Evolutionary conservation across 2,797 vertebrate genomes (phyloP).

Genomic region (Esox masquinongy): DNA sequence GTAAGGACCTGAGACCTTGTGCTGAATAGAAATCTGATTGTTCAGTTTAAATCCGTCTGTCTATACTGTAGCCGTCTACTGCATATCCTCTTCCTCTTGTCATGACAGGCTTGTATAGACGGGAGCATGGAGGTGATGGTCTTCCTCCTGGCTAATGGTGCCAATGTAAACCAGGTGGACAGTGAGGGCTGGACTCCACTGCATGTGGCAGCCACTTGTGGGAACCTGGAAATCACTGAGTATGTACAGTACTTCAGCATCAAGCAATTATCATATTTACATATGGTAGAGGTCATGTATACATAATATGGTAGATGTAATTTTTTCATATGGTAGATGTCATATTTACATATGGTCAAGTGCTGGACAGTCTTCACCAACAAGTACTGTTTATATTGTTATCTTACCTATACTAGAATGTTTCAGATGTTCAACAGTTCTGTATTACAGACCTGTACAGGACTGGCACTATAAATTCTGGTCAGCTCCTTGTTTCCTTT

Average conservation of each 20-base stretch:
- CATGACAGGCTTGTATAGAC: slow-evolving; percentile 86
- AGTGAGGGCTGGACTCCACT: slow-evolving; percentile 92
- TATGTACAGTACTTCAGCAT: not conserved
- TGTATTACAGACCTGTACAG: not conserved
- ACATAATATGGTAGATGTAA: not conserved
- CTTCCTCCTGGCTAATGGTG: slow-evolving; percentile 83
- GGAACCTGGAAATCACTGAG: slow-evolving; percentile 81
- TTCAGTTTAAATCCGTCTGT: too few species aligned
- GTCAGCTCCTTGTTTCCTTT: not conserved
- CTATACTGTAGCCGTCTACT: not conserved
- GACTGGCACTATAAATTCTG: not conserved
- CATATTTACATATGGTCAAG: not conserved
- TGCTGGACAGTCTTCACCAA: not conserved
- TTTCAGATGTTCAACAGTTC: not conserved
- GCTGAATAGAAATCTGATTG: not conserved
- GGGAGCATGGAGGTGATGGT: slow-evolving; percentile 87
- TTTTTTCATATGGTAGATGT: not conserved
- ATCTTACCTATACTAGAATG: not conserved
- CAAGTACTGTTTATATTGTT: not conserved
- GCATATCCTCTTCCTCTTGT: not conserved
- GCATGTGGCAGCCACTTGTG: slow-evolving; percentile 89
- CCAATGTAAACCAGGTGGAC: slow-evolving; percentile 87
- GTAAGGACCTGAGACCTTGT: slow-evolving; percentile 52
- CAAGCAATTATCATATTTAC: not conserved
- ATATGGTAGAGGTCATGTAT: too few species aligned